Percentiles rank a stretch among this genome's conserved stretches.
Evolutionary conservation across 2,113 vertebrate genomes (phyloP).

Genomic region (Xenopus borealis): DNA sequence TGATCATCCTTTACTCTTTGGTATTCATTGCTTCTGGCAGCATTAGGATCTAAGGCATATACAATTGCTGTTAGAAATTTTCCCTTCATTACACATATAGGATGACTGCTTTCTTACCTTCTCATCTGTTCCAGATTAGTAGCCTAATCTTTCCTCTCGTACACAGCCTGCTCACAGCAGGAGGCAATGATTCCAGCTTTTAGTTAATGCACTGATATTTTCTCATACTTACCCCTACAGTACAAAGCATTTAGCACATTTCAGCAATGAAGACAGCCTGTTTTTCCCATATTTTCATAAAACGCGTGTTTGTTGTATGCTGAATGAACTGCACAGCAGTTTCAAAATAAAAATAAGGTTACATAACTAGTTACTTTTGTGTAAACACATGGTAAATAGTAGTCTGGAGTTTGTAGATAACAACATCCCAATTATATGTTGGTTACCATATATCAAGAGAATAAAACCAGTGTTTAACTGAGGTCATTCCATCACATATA

Average conservation of each 20-base stretch:
- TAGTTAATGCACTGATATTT: conserved; percentile 14
- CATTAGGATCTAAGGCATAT: conserved; percentile 46
- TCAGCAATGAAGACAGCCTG: background rate
- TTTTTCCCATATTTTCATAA: too few relatives aligned
- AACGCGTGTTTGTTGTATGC: too few relatives aligned
- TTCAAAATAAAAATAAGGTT: too few relatives aligned
- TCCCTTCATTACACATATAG: conserved; percentile 42
- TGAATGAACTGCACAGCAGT: too few relatives aligned
- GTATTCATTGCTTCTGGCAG: conserved; percentile 43
- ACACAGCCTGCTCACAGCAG: conserved; percentile 32
- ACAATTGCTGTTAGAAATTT: conserved; percentile 42
- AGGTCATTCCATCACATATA: too few relatives aligned
- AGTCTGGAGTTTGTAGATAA: too few relatives aligned
- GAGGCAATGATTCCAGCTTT: conserved; percentile 13
- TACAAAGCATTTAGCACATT: background rate
- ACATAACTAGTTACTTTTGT: too few relatives aligned
- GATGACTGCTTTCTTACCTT: conserved; percentile 33
- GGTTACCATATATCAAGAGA: too few relatives aligned
- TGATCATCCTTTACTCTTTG: conserved; percentile 42
- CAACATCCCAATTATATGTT: too few relatives aligned
- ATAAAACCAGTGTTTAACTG: too few relatives aligned
- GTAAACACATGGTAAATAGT: too few relatives aligned
- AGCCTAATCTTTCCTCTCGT: conserved; percentile 36
- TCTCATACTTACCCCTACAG: conserved; percentile 15
- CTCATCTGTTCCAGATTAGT: conserved; percentile 48